These are phyloP conservation scores for Beris morrisii DNA, from an alignment of 2,888 invertebrate species.

Conservation along the genomic window DNA sequence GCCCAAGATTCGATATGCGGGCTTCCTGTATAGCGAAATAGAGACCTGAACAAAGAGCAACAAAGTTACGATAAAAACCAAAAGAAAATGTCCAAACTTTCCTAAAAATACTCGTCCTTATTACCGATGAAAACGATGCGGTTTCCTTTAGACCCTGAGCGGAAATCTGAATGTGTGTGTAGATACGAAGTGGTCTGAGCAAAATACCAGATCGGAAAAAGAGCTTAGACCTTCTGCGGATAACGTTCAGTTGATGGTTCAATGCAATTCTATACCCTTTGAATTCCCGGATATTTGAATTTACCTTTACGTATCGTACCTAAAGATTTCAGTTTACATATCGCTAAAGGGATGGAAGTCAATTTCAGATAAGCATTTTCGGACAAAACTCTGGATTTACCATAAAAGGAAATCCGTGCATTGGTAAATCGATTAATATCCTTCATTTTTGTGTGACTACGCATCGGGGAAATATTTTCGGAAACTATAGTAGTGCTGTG, in stretches of 20 bases:
- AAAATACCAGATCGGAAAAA: no score
- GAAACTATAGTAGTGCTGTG: no score
- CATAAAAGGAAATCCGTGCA: conserved; percentile 13
- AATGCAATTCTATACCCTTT: conserved; percentile 25
- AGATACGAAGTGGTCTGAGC: no score
- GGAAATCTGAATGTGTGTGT: no score
- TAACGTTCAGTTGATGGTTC: conserved; percentile 15
- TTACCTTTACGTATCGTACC: conserved; percentile 22
- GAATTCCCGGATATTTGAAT: conserved; percentile 23
- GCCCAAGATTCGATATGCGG: no score
- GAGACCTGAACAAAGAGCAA: no score
- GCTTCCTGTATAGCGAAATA: no score
- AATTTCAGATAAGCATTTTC: conserved; percentile 29
- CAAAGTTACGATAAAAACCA: conserved; percentile 17
- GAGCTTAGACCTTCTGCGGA: not conserved
- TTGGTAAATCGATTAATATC: no score
- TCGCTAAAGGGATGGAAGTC: conserved; percentile 26
- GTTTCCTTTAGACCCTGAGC: no score
- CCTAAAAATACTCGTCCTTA: conserved; percentile 14
- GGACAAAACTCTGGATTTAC: conserved; percentile 18
- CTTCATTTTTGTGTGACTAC: no score
- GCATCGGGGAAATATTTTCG: no score
- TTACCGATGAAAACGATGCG: no score
- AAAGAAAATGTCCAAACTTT: conserved; percentile 31
- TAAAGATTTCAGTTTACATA: conserved; percentile 24